Evolutionary conservation across 2,797 vertebrate species (phyloP).

Genomic region (Poecilia picta): DNA sequence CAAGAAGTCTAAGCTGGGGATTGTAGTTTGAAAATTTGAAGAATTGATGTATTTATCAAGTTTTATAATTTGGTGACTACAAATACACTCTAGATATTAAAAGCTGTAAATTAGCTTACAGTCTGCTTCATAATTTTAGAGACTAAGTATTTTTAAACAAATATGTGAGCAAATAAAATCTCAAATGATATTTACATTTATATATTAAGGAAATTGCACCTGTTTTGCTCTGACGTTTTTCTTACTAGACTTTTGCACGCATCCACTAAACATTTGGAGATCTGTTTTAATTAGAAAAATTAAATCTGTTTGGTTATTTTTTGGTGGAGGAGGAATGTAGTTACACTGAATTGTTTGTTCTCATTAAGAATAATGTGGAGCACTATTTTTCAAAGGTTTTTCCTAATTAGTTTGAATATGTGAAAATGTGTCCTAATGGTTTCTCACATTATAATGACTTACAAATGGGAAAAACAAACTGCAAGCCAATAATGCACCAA

Average conservation of each 20-base stretch:
- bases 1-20: constrained; percentile 3
- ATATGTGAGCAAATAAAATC: neutral
- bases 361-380: neutral
- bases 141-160: neutral
- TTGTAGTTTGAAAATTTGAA: neutral
- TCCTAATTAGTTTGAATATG: neutral
- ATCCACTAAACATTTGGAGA: neutral
- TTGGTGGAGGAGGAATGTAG: neutral
- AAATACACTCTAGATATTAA: neutral
- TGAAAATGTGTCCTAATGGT: neutral
- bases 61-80: neutral
- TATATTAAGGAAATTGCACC: neutral
- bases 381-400: constrained; percentile 4
- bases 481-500: neutral
- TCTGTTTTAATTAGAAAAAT: neutral
- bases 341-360: neutral
- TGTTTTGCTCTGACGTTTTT: neutral
- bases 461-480: neutral
- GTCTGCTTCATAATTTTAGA: neutral
- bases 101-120: neutral
- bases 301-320: neutral
- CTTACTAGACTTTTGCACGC: neutral
- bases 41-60: neutral
- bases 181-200: neutral
- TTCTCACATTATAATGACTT: neutral